Conservation (phyloP, 2,888 invertebrate genomes). For the Nematopogon swammerdamellus region DNA sequence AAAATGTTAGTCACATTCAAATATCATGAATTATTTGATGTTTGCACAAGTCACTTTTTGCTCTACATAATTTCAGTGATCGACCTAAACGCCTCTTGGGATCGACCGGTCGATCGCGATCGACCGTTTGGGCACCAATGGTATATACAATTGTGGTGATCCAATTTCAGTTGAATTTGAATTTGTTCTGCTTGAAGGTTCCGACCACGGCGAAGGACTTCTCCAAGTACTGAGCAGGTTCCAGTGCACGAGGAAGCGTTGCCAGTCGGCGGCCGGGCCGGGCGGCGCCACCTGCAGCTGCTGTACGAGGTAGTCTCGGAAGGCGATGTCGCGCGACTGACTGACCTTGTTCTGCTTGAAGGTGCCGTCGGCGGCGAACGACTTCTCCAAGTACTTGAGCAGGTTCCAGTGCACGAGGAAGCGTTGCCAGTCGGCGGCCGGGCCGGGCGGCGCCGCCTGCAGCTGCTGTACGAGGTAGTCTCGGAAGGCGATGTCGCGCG, state of each 20-base stretch:
- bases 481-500: conserved; percentile 55
- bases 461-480: conserved; percentile 67
- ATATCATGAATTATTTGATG: too few relatives aligned
- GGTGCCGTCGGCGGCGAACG: conserved; percentile 44
- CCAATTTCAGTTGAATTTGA: too few relatives aligned
- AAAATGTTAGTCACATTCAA: too few relatives aligned
- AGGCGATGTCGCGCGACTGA: conserved; percentile 53
- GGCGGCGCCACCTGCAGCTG: conserved; percentile 56
- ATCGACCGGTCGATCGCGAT: too few relatives aligned
- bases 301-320: conserved; percentile 64
- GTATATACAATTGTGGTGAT: too few relatives aligned
- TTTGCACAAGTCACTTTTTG: too few relatives aligned
- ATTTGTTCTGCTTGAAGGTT: conserved; percentile 47
- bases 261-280: conserved; percentile 32
- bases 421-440: conserved; percentile 27
- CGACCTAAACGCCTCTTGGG: too few relatives aligned
- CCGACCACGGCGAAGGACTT: conserved; percentile 48
- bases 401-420: conserved; percentile 44
- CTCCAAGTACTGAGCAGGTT: conserved; percentile 36
- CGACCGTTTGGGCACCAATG: too few relatives aligned
- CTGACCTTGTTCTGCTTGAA: conserved; percentile 51
- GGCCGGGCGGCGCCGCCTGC: conserved; percentile 44
- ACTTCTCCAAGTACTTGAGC: conserved; percentile 38
- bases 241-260: conserved; percentile 39
- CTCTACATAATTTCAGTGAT: too few relatives aligned